Percentiles rank a stretch among this genome's conserved stretches.
Evolutionary conservation across 2,888 invertebrate genomes (phyloP).

Genomic region (Drosophila seclusa): DNA sequence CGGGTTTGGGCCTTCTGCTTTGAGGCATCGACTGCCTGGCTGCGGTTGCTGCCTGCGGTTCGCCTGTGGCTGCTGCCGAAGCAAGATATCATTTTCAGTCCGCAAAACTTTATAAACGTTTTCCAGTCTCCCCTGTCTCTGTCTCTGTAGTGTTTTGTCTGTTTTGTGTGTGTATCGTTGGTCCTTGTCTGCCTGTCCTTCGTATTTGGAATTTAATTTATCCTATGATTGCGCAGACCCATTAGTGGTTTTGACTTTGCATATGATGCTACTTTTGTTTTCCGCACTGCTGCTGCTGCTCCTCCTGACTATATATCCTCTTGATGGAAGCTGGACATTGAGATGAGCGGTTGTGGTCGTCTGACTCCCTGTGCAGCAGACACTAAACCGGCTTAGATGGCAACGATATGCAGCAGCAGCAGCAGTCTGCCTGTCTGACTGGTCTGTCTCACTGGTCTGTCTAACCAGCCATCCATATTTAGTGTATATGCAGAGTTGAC

Average conservation of each 20-base stretch:
- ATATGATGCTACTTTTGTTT: slow-evolving; percentile 81
- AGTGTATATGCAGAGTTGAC: slow-evolving; percentile 22
- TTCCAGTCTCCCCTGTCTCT: background rate
- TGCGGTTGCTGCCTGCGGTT: slow-evolving; percentile 75
- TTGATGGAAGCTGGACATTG: slow-evolving; percentile 61
- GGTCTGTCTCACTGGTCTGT: slow-evolving; percentile 20
- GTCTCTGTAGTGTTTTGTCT: slow-evolving; percentile 8
- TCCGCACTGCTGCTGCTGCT: slow-evolving; percentile 34
- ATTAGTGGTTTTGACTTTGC: slow-evolving; percentile 82
- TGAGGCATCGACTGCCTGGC: slow-evolving; percentile 22
- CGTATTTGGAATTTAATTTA: slow-evolving; percentile 81
- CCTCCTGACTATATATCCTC: slow-evolving; percentile 23
- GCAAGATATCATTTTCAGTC: slow-evolving; percentile 80
- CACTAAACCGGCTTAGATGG: slow-evolving; percentile 75
- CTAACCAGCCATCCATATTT: slow-evolving; percentile 16
- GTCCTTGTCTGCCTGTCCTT: slow-evolving; percentile 54
- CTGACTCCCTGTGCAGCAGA: slow-evolving; percentile 57
- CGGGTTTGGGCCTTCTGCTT: slow-evolving; percentile 4
- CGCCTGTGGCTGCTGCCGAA: slow-evolving; percentile 64
- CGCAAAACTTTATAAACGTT: slow-evolving; percentile 78
- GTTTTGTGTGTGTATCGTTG: slow-evolving; percentile 64
- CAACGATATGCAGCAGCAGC: slow-evolving; percentile 53
- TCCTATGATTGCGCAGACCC: slow-evolving; percentile 82
- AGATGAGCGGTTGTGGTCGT: slow-evolving; percentile 23
- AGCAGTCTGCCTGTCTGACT: slow-evolving; percentile 2